phyloP scores from a whole-genome alignment of 2,888 invertebrate species.

The Drosophila sordidapex region DNA sequence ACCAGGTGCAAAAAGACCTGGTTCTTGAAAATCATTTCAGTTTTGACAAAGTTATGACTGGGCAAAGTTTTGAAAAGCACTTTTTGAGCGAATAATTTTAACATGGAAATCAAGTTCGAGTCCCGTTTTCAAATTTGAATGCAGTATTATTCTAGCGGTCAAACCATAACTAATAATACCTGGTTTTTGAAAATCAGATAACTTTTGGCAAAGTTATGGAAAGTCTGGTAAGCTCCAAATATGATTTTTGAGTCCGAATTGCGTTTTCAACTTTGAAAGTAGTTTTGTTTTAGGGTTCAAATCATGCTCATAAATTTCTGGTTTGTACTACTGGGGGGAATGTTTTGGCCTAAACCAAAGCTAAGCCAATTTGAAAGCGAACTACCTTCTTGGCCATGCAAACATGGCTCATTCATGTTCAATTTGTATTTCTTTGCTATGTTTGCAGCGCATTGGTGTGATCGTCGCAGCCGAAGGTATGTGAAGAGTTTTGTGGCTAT shows the following conservation, averaged over 20 bases:
- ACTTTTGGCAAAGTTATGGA: not conserved
- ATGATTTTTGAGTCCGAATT: not conserved
- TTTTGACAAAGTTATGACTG: not conserved
- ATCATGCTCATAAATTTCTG: not conserved
- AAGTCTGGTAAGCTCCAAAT: not conserved
- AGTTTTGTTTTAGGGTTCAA: fast-evolving
- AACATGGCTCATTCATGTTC: not conserved
- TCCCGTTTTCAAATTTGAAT: not conserved
- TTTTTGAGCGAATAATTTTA: not conserved
- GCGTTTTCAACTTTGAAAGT: not conserved
- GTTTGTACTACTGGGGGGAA: too few species aligned
- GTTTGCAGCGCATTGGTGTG: conserved; percentile 6
- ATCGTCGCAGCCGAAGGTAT: conserved; percentile 10
- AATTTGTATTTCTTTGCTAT: not conserved
- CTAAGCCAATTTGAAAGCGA: not conserved
- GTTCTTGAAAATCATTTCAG: not conserved
- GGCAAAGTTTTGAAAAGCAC: too few species aligned
- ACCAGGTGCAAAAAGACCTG: fast-evolving
- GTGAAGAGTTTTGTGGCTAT: conserved; percentile 44
- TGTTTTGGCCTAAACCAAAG: not conserved
- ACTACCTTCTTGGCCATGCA: not conserved
- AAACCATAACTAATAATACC: not conserved
- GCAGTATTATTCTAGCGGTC: not conserved
- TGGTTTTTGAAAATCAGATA: not conserved
- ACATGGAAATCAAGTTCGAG: not conserved